Base-by-base conservation (phyloP, 2,888 invertebrate species). In the Quadriops clusia region DNA sequence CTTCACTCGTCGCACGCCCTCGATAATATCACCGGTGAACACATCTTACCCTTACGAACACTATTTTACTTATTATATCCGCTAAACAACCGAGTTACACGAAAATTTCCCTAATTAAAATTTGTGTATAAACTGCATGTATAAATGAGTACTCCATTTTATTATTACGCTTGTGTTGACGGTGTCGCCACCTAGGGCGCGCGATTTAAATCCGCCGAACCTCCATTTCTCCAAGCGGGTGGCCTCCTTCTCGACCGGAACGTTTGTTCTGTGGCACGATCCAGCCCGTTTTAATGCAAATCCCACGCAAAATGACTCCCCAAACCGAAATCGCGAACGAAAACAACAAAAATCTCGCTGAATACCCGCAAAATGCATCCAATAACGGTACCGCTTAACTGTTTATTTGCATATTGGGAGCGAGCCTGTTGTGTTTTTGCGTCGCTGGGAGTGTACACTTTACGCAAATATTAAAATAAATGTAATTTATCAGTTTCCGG, bases 101-200 rank as follows among this genome's bases (percentile, higher is more conserved):
- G 31, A 27, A 37, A 37, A 38, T 48, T 53, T 49, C 47, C 44
- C 50, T 52, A 50, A 51, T 54, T 54, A 53, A 53, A 53, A 50
- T 51, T 54, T 53, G 55, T 56, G 54, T 57, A 56, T 54, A 53
- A 57, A 58, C 56, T 55, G 55, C 57, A 56, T 58, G 54, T 54
- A 53, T 50, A 55, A 58, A 54, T 52, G 51, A 54, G 50, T 56
- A 56, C 60, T 58, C 61, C 61, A 61, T 61, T 57, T 61, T 61
- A 56, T 57, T 57, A 58, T 59, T 60, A 58, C 56, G 59, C 59
- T 60, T 60, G 52, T 54, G 42, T 26, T 44, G 53, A 54, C 44
- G 33, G 45, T 36, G 38, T 47, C 51, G 56, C 51, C 54, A 45
- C 39, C 50, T 49, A 32, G 20, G 34, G 39, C 37, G 34, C 33